phyloP scores from a whole-genome alignment of 2,888 invertebrate genomes.

The Syrphus vitripennis region DNA sequence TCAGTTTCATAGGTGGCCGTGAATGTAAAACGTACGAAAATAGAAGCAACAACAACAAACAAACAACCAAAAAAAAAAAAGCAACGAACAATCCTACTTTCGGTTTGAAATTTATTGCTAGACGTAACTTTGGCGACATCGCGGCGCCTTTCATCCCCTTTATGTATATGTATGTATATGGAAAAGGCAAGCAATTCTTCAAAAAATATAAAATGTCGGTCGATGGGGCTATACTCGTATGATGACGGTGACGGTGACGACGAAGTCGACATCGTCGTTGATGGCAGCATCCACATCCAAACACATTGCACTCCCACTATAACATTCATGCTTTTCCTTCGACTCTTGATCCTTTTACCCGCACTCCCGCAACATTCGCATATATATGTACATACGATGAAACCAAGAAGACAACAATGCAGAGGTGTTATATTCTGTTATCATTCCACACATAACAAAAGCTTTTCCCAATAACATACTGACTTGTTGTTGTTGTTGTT shows the following conservation, averaged over 20 bases:
- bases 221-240: no score
- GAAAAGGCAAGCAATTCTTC: slow-evolving; percentile 43
- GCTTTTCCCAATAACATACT: slow-evolving; percentile 30
- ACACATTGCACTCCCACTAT: slow-evolving; percentile 52
- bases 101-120: slow-evolving; percentile 65
- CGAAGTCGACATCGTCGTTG: neutral
- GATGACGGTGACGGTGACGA: neutral
- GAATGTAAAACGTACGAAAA: slow-evolving; percentile 61
- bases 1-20: slow-evolving; percentile 69
- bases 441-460: slow-evolving; percentile 59
- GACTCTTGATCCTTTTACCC: slow-evolving; percentile 7
- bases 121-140: slow-evolving; percentile 70
- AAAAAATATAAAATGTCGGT: slow-evolving; percentile 42
- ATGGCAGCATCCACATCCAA: neutral
- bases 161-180: neutral
- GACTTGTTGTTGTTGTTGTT: slow-evolving; percentile 40
- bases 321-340: neutral
- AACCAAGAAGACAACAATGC: slow-evolving; percentile 24
- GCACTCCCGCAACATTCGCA: neutral
- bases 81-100: slow-evolving; percentile 51
- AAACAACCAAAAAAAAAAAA: slow-evolving; percentile 3
- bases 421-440: slow-evolving; percentile 64
- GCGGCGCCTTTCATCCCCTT: slow-evolving; percentile 67
- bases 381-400: no score
- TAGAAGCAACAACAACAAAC: neutral